These are phyloP conservation scores for Diogma glabrata DNA, from an alignment of 2,888 invertebrate genomes.

Conservation along the genomic window DNA sequence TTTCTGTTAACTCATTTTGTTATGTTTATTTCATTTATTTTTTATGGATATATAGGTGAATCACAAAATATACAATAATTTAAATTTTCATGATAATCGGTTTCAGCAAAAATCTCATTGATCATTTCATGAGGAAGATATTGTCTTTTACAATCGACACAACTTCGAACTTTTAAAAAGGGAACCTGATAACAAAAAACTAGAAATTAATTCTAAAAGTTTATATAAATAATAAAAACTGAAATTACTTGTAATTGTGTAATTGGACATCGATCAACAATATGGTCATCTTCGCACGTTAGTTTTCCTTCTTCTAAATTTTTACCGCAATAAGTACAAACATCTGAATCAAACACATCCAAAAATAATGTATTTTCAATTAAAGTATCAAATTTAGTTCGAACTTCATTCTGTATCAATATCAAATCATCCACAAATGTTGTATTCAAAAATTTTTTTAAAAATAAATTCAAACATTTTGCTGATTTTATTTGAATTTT, in stretches of 20 bases:
- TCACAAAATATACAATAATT: too few species aligned
- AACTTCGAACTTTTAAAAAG: not conserved
- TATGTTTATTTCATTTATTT: too few species aligned
- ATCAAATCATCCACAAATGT: too few species aligned
- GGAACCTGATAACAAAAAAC: not conserved
- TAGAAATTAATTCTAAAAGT: not conserved
- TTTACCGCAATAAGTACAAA: not conserved
- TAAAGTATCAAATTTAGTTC: not conserved
- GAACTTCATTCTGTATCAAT: not conserved
- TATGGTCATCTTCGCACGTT: not conserved
- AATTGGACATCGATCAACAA: not conserved
- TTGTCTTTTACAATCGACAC: not conserved
- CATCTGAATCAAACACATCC: not conserved
- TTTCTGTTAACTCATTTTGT: too few species aligned
- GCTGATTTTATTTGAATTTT: not conserved
- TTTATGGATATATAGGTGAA: too few species aligned
- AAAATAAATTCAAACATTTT: not conserved
- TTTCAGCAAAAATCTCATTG: slow-evolving; percentile 2
- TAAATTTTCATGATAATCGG: too few species aligned
- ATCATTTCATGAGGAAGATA: not conserved
- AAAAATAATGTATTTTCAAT: not conserved
- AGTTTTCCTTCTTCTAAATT: not conserved
- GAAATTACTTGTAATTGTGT: not conserved
- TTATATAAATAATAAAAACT: not conserved
- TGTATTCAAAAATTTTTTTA: not conserved